Base-by-base conservation (phyloP, 2,888 invertebrate species). In the Papilio elwesi region DNA sequence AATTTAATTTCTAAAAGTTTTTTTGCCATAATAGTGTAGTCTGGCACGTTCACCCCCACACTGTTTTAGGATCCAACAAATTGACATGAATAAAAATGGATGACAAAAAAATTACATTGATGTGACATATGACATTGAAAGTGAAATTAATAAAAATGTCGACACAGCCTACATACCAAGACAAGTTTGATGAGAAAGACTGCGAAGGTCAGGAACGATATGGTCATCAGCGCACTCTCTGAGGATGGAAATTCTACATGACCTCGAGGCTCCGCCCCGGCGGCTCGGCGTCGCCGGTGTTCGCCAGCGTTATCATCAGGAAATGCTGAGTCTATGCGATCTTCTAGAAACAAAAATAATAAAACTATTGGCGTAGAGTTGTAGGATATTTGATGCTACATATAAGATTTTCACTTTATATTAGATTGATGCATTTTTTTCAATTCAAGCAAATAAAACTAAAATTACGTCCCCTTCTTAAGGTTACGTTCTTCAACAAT, bases 181-280 rank as follows among this genome's bases (percentile, higher is more conserved):
- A 97, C 96, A 51, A 97, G 91, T 90, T 97, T 97, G 68, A 98
- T 96, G 71, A 97, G 94, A 83, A 97, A 97, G 8, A 97, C 97
- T 0, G 97, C 97, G 87, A 97, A 97, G 0, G 97, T 97, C 11
- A 98, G 93, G 85, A 97, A 97, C 36, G 97, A 97, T 77, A 98
- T 97, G 52, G 97, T 96, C 95, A 97, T 96, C 68, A 98, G 90
- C 0, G 97, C 96, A 63, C 97, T 96, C 89, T 97, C 97, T 6
- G 96, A 94, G 0, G 97, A 97, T 12, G 97, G 97, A 85, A 97
- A 97, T 77, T 96, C 96, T 79, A 97, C 93, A 78, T 95, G 95
- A 0, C 95, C 94, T 11, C 95, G 94, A 38, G 87, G 78, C 75
- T 69, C 82, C 76, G 38, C 82, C 78, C 52, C 81, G 77, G 73